A percentile compares a stretch with the other conserved stretches of the same genome.
Evolutionary conservation across 2,888 invertebrate species (phyloP).

Genomic region (Mythimna impura): DNA sequence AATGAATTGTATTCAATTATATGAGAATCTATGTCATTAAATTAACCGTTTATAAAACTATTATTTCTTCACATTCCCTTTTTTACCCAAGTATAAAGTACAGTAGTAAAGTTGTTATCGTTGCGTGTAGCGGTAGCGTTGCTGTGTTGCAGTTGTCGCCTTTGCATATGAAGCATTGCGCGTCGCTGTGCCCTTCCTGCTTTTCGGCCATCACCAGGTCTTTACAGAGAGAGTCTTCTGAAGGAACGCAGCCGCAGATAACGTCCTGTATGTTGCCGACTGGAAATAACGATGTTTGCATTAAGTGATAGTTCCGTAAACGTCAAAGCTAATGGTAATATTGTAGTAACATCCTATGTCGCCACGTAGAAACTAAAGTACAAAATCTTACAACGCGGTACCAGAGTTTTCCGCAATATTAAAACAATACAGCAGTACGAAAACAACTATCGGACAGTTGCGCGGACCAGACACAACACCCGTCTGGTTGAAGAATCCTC

Average conservation of each 20-base stretch:
- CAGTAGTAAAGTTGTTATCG: constrained; percentile 62
- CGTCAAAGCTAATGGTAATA: no score
- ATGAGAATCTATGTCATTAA: constrained; percentile 60
- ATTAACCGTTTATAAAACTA: constrained; percentile 49
- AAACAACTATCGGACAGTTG: no score
- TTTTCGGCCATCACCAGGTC: no score
- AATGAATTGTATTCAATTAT: constrained; percentile 47
- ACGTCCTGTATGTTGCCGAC: constrained; percentile 86
- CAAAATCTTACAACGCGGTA: no score
- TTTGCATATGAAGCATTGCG: constrained; percentile 82
- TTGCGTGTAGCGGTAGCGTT: constrained; percentile 57
- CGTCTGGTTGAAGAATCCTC: no score
- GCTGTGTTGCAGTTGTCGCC: constrained; percentile 83
- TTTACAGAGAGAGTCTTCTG: constrained; percentile 81
- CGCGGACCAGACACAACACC: no score
- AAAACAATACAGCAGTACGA: no score
- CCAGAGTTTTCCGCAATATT: no score
- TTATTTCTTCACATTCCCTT: constrained; percentile 39
- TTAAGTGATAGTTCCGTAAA: not conserved
- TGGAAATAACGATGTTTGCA: constrained; percentile 68
- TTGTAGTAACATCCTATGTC: no score
- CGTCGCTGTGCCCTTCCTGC: no score
- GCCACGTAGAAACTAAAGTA: no score
- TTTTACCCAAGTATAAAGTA: constrained; percentile 70
- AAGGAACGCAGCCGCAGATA: constrained; percentile 85